Base-by-base conservation (phyloP, 2,797 vertebrate species). In the Parotocinclus haroldoi region DNA sequence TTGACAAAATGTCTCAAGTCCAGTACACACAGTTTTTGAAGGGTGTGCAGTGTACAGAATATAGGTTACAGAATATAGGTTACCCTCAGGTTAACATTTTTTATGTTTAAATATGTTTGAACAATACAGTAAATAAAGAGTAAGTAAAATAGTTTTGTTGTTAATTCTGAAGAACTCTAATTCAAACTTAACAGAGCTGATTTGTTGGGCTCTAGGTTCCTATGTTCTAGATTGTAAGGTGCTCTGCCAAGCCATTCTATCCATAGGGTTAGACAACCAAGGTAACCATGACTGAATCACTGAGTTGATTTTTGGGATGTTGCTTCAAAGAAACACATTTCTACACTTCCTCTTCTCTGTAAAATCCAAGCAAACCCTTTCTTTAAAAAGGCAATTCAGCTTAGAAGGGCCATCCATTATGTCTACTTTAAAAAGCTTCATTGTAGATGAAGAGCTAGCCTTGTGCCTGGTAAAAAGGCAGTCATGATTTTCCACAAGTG, bases 211-310 rank as follows among this genome's bases (percentile, higher is more conserved):
- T 48, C 42, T 56, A 71, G 54, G 50, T 57, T 57, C 40, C 10
- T 37, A 50, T 46, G 50, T 50, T 60, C 10, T 37, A 50, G 53
- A 55, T 50, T 63, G 50, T 12, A 61, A 55, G 17, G 45, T 66
- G 62, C 61, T 67, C 40, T 11, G 11, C 14, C 14, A 45, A 60
- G 64, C 69, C 63, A 45, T 57, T 67, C 63, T 68, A 55, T 61
- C 40, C 68, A 63, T 70, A 36, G 52, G 36, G 68, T 68, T 68
- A 72, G 54, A 40, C 59, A 16, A 50, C 52, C 52, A 19, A 7
- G 9, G 9, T 17, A 38, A 14, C 66, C 45, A 18, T 66, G 60
- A 72, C 60, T 52, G 69, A 63, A 66, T 70, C 46, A 36, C 70
- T 48, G 12, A 39, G 65, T 42, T 44, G 19, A 54, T 50, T 50